Base-by-base conservation (phyloP, 2,888 invertebrate species). In the Harpagoxenus sublaevis region DNA sequence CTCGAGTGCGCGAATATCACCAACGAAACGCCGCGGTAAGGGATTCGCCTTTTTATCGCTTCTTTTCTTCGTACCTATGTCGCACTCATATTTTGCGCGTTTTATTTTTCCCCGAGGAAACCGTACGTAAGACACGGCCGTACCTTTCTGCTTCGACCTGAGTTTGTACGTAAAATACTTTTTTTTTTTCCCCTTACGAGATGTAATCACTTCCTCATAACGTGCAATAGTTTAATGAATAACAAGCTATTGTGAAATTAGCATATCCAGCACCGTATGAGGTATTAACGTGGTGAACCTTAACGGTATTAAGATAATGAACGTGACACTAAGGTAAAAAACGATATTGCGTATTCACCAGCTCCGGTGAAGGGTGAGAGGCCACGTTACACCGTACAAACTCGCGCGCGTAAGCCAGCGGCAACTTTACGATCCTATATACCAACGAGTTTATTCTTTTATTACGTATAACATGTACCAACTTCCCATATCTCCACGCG, bases 341-440 rank as follows among this genome's bases (percentile, higher is more conserved):
- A 84, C 79, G 85, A 81, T 90, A 89, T 88, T 89, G 88, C 91
- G 88, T 89, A 91, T 90, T 86, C 85, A 83, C 84, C 87, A 84
- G 48, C 53, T 86, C 87, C 86, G 87, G 81, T 84, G 73, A 18
- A 39, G 79, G 73, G 71, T 60, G 71, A 71, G 79, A n/a, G 60
- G 79, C 83, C 85, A 83, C 90, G 73, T 84, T 88, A 87, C 84
- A 86, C n/a, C 83, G 8, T 77, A 83, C 87, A 86, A 89, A 84
- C 89, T 87, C 89, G 86, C 71, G 89, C 87, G 87, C 92, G 89
- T 93, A 93, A 93, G 92, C 90, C 92, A 91, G 86, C 90, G 90
- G 91, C 89, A 87, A 92, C 90, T 94, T 94, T 94, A 94, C 92
- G 94, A 94, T 91, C 91, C 90, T 91, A 91, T 93, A 93, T 92